phyloP scores from a whole-genome alignment of 2,113 vertebrate genomes.

The Jacana jacana region DNA sequence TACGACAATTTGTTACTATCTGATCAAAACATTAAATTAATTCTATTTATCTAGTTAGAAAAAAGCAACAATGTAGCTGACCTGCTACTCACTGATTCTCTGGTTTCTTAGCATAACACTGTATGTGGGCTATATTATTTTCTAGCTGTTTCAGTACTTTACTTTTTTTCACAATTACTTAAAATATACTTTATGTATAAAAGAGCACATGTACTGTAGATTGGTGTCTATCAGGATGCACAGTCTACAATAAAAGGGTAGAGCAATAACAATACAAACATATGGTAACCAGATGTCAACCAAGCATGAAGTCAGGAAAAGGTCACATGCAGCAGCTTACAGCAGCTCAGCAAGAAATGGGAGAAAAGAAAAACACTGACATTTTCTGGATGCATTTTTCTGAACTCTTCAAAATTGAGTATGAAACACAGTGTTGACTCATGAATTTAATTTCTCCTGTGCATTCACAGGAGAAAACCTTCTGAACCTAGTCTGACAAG shows the following conservation, averaged over 20 bases:
- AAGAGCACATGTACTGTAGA: background rate
- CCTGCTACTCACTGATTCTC: background rate
- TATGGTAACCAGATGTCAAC: background rate
- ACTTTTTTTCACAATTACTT: background rate
- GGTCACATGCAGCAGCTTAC: background rate
- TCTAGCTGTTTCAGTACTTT: background rate
- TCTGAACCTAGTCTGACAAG: background rate
- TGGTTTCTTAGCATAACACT: background rate
- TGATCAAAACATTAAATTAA: background rate
- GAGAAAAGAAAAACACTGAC: background rate
- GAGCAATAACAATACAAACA: background rate
- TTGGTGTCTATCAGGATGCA: background rate
- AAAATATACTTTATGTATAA: background rate
- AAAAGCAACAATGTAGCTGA: background rate
- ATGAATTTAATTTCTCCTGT: background rate
- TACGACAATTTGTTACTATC: background rate
- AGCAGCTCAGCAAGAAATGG: background rate
- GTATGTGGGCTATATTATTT: background rate
- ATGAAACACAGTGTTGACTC: background rate
- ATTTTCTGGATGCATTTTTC: background rate
- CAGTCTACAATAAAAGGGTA: background rate
- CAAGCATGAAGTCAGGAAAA: background rate
- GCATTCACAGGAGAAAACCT: background rate
- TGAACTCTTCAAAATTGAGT: background rate
- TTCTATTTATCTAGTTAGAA: background rate